Evolutionary conservation across 2,113 vertebrate species (phyloP).

Genomic region (Xerus inauris): DNA sequence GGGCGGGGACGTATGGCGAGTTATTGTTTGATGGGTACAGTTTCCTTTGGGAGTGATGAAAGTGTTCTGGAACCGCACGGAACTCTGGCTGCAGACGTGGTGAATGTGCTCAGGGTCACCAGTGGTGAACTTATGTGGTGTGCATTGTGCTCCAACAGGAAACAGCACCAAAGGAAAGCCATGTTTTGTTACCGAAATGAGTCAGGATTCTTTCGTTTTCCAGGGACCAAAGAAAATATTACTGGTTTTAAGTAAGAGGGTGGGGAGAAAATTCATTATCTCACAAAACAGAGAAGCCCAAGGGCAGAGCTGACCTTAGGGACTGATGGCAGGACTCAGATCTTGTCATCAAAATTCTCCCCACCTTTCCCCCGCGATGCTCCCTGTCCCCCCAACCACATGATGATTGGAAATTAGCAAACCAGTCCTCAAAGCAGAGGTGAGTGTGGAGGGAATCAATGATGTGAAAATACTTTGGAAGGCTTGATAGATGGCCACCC

Average conservation of each 20-base stretch:
- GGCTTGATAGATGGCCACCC: too few relatives aligned
- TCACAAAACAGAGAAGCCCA: background rate
- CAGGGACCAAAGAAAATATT: background rate
- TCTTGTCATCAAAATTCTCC: too few relatives aligned
- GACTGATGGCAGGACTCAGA: background rate
- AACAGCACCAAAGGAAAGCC: background rate
- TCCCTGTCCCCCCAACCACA: too few relatives aligned
- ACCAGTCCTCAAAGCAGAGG: too few relatives aligned
- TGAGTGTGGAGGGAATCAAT: too few relatives aligned
- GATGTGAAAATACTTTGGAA: too few relatives aligned
- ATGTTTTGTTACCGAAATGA: background rate
- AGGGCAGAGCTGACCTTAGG: background rate
- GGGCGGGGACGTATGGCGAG: background rate
- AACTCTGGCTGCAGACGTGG: background rate
- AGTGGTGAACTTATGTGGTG: background rate
- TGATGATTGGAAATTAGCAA: too few relatives aligned
- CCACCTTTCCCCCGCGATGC: too few relatives aligned
- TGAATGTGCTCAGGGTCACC: background rate
- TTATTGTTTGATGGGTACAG: background rate
- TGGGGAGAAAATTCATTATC: background rate
- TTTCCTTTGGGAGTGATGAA: background rate
- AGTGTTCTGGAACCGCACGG: background rate
- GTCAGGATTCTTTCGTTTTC: background rate
- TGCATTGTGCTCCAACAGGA: background rate
- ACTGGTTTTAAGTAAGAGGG: background rate